phyloP scores from a whole-genome alignment of 2,888 invertebrate species.

The Blastobasis adustella region DNA sequence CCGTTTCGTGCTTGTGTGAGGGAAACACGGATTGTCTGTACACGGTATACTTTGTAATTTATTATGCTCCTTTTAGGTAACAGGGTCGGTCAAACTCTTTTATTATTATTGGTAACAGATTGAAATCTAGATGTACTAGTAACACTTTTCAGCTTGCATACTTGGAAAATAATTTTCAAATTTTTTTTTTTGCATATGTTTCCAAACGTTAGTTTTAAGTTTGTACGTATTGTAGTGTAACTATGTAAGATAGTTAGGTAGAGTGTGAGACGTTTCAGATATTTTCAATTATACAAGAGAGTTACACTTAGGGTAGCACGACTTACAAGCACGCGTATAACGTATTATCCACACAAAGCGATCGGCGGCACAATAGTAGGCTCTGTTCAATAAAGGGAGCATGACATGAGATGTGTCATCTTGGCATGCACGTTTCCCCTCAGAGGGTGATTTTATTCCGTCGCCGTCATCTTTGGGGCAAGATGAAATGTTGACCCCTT shows the following conservation, averaged over 20 bases:
- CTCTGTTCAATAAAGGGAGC: conserved; percentile 29
- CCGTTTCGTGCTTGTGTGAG: conserved; percentile 29
- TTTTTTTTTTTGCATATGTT: too few relatives aligned
- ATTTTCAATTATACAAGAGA: too few relatives aligned
- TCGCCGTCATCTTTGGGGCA: conserved; percentile 34
- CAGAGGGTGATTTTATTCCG: conserved; percentile 32
- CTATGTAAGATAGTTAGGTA: too few relatives aligned
- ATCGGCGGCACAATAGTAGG: conserved; percentile 21
- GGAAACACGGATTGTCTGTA: conserved; percentile 5
- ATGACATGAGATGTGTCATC: conserved; percentile 33
- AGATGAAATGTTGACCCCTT: conserved; percentile 51
- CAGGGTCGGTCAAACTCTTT: neutral
- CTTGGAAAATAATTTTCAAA: too few relatives aligned
- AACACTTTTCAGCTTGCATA: too few relatives aligned
- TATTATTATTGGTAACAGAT: too few relatives aligned
- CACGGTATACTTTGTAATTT: conserved; percentile 6
- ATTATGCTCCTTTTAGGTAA: conserved; percentile 19
- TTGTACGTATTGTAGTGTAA: too few relatives aligned
- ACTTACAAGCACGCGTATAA: neutral
- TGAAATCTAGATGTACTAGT: too few relatives aligned
- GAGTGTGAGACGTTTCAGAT: too few relatives aligned
- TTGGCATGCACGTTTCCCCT: conserved; percentile 30
- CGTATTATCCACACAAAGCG: conserved; percentile 4
- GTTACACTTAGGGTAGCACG: too few relatives aligned
- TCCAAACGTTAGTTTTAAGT: too few relatives aligned